phyloP scores from a whole-genome alignment of 2,888 invertebrate species.

The Melikaiella ostensackeni region DNA sequence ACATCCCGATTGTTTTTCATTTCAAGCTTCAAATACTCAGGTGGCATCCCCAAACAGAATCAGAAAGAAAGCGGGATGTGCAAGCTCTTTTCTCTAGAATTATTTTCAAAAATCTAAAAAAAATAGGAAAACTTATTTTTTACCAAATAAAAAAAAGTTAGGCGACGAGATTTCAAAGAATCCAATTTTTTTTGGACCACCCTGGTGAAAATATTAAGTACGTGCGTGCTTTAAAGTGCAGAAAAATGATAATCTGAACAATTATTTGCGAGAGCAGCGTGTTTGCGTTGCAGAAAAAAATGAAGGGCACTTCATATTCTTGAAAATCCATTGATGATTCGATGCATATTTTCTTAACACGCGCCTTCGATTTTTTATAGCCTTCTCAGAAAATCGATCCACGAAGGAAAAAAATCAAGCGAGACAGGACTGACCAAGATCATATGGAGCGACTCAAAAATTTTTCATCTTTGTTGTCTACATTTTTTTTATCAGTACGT shows the following conservation, averaged over 20 bases:
- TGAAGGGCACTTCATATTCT: slow-evolving; percentile 64
- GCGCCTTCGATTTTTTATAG: neutral
- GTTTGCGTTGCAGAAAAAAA: slow-evolving; percentile 50
- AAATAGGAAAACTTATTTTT: too few relatives aligned
- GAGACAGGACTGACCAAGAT: slow-evolving; percentile 71
- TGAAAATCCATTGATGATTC: slow-evolving; percentile 30
- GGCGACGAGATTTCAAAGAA: slow-evolving; percentile 6
- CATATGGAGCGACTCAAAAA: slow-evolving; percentile 51
- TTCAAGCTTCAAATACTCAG: too few relatives aligned
- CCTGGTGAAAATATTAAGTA: neutral
- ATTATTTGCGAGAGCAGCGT: slow-evolving; percentile 41
- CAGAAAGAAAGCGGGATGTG: too few relatives aligned
- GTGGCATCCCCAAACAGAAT: too few relatives aligned
- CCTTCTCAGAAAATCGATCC: neutral
- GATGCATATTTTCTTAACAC: slow-evolving; percentile 17
- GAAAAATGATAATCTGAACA: slow-evolving; percentile 41
- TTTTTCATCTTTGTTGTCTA: neutral
- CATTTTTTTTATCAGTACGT: neutral
- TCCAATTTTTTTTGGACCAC: neutral
- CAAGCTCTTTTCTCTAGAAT: too few relatives aligned
- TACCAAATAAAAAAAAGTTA: too few relatives aligned
- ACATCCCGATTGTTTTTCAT: too few relatives aligned
- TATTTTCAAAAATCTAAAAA: too few relatives aligned
- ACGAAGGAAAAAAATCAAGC: slow-evolving; percentile 21
- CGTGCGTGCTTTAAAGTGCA: slow-evolving; percentile 45